phyloP scores from a whole-genome alignment of 1,140 invertebrate genomes.

The Drosophila bipectinata region DNA sequence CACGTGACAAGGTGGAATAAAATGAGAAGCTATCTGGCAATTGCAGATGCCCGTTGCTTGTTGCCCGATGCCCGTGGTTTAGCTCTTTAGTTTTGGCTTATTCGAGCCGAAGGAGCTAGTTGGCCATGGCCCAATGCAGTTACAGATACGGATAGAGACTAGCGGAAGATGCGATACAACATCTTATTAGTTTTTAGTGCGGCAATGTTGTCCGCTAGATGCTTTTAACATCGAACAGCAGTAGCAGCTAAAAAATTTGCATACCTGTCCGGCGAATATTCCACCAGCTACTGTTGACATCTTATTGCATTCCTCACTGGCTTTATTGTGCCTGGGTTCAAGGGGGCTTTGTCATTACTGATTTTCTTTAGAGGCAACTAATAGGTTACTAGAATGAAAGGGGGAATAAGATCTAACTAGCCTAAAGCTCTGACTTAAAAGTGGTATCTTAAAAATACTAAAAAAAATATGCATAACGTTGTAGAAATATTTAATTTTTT shows the following conservation, averaged over 20 bases:
- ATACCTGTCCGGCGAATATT: slow-evolving; percentile 41
- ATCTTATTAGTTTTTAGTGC: slow-evolving; percentile 78
- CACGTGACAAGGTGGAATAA: slow-evolving; percentile 80
- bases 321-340: slow-evolving; percentile 25
- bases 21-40: slow-evolving; percentile 73
- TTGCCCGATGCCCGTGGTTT: slow-evolving; percentile 25
- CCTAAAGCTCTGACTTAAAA: too few relatives aligned
- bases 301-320: slow-evolving; percentile 42
- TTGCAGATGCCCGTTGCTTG: not conserved
- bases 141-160: slow-evolving; percentile 32
- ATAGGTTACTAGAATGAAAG: not conserved
- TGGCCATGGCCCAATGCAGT: slow-evolving; percentile 22
- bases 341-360: slow-evolving; percentile 14
- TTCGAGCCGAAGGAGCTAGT: slow-evolving; percentile 3
- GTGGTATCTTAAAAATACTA: too few relatives aligned
- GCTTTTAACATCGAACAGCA: slow-evolving; percentile 22
- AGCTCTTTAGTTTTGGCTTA: slow-evolving; percentile 12
- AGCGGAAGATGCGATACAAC: slow-evolving; percentile 65
- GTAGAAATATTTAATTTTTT: too few relatives aligned
- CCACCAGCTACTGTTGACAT: slow-evolving; percentile 45
- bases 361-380: not conserved
- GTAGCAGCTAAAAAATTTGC: slow-evolving; percentile 36
- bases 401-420: not conserved
- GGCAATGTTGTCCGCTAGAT: slow-evolving; percentile 45
- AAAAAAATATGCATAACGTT: too few relatives aligned